These are phyloP conservation scores for Oasisia sp. DNA, from an alignment of 2,888 invertebrate species.

Conservation along the genomic window DNA sequence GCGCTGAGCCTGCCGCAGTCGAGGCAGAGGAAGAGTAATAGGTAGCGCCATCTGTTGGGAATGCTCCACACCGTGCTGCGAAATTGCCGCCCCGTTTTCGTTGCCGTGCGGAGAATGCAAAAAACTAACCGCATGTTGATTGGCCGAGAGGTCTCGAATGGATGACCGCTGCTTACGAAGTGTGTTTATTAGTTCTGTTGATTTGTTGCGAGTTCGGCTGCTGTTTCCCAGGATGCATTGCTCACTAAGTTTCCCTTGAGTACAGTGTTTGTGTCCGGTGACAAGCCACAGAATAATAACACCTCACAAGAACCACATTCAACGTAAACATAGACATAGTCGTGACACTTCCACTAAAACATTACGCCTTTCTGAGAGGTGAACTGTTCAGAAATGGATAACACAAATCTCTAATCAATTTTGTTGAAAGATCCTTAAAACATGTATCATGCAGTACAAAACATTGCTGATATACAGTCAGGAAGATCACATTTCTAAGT, in stretches of 20 bases:
- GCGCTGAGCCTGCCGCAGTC: slow-evolving; percentile 37
- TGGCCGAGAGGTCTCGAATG: not conserved
- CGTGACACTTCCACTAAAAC: not conserved
- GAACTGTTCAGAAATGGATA: not conserved
- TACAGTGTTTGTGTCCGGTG: not conserved
- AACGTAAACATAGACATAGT: not conserved
- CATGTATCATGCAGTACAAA: not conserved
- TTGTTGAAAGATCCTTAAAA: not conserved
- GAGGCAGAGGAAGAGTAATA: slow-evolving; percentile 35
- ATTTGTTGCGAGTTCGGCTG: not conserved
- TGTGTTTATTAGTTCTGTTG: not conserved
- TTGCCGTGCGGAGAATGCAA: not conserved
- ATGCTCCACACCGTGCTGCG: not conserved
- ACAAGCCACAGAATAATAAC: not conserved
- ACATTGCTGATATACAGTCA: not conserved
- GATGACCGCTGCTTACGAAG: not conserved
- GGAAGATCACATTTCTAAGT: too few relatives aligned
- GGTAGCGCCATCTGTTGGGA: slow-evolving; percentile 26
- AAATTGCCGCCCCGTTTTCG: not conserved
- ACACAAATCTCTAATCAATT: not conserved
- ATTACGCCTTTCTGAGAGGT: not conserved
- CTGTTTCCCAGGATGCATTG: not conserved
- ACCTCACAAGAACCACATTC: not conserved
- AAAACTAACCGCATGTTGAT: not conserved
- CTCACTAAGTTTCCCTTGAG: not conserved